Percentiles rank a stretch among this genome's conserved stretches.
Evolutionary conservation across 2,113 vertebrate species (phyloP).

Genomic region (Ancistrus triradiatus): DNA sequence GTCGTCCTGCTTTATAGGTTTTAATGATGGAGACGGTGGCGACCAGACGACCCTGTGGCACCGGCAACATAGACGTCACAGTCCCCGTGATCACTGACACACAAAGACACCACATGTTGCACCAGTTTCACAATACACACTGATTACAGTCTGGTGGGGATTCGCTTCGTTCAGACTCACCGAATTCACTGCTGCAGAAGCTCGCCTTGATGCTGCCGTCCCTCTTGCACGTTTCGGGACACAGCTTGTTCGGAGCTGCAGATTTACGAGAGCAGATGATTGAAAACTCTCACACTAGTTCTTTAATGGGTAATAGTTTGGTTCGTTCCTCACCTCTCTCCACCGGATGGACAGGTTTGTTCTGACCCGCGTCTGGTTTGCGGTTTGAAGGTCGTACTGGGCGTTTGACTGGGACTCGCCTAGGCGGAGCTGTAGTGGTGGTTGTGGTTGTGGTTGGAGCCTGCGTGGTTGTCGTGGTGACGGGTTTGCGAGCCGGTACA

Average conservation of each 20-base stretch:
- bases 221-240: slow-evolving; percentile 68
- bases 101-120: background rate
- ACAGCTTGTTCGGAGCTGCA: slow-evolving; percentile 58
- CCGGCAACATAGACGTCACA: slow-evolving; percentile 63
- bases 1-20: slow-evolving; percentile 71
- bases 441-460: slow-evolving; percentile 40
- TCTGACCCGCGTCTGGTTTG: slow-evolving; percentile 10
- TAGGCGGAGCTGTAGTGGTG: background rate
- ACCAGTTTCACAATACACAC: background rate
- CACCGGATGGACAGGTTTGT: slow-evolving; percentile 33
- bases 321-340: slow-evolving; percentile 15
- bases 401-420: slow-evolving; percentile 39
- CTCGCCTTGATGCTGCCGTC: slow-evolving; percentile 73
- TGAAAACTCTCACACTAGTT: background rate
- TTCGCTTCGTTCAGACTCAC: no score
- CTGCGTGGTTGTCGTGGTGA: background rate
- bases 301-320: no score
- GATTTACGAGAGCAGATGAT: slow-evolving; percentile 30
- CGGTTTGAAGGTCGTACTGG: background rate
- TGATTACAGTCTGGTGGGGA: no score
- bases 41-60: slow-evolving; percentile 58
- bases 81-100: slow-evolving; percentile 76
- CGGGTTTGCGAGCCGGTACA: slow-evolving; percentile 40
- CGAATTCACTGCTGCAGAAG: slow-evolving; percentile 81
- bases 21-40: slow-evolving; percentile 66